phyloP scores from a whole-genome alignment of 2,888 invertebrate species.

The Epirrhoe alternata region DNA sequence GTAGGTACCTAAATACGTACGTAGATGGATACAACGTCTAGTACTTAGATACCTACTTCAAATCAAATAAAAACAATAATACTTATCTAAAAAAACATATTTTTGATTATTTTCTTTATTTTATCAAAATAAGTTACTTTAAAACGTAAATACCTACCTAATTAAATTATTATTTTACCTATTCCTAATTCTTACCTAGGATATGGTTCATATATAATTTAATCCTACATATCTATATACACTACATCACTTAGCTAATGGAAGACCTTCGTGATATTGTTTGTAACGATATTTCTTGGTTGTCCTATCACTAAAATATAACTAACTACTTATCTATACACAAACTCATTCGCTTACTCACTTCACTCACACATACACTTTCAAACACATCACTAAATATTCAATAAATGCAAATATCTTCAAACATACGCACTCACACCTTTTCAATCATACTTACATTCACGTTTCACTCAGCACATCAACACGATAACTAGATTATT shows the following conservation, averaged over 20 bases:
- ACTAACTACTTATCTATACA: slow-evolving; percentile 2
- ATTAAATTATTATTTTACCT: background rate
- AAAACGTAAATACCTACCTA: background rate
- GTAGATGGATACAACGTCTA: too few relatives aligned
- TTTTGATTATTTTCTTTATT: too few relatives aligned
- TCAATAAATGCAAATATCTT: background rate
- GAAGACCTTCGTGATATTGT: slow-evolving; percentile 84
- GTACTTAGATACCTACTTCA: too few relatives aligned
- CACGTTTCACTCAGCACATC: too few relatives aligned
- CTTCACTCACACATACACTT: background rate
- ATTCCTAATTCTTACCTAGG: slow-evolving; percentile 12
- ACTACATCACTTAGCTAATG: slow-evolving; percentile 60
- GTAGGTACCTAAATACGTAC: too few relatives aligned
- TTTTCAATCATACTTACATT: too few relatives aligned
- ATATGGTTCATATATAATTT: slow-evolving; percentile 14
- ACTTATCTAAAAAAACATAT: too few relatives aligned
- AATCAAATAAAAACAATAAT: too few relatives aligned
- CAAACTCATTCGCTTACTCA: background rate
- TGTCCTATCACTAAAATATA: slow-evolving; percentile 59
- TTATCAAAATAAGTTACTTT: too few relatives aligned
- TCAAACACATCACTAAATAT: background rate
- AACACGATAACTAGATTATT: too few relatives aligned
- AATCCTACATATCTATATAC: slow-evolving; percentile 22
- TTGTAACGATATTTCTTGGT: slow-evolving; percentile 84
- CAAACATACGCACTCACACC: slow-evolving; percentile 22